Conservation (phyloP, 2,113 vertebrate species). For the Prinia subflava region DNA sequence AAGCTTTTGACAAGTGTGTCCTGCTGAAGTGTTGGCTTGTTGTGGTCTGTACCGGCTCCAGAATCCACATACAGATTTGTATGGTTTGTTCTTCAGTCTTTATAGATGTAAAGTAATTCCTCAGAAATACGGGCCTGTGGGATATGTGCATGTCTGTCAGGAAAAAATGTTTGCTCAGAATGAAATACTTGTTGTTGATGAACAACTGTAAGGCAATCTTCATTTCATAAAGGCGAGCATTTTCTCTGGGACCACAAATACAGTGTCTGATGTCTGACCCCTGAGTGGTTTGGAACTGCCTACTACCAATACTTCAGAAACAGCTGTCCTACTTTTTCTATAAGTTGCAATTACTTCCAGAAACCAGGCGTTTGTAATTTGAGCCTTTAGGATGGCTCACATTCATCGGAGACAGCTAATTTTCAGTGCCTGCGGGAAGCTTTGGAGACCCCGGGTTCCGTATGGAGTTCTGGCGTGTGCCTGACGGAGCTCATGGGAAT, state of each 20-base stretch:
- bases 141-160: background rate
- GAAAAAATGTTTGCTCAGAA: background rate
- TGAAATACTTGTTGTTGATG: background rate
- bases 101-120: background rate
- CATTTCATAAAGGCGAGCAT: background rate
- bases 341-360: background rate
- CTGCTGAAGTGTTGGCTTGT: background rate
- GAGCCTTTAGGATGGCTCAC: background rate
- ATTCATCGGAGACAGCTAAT: accelerated
- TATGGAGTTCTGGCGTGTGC: background rate
- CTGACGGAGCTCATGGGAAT: background rate
- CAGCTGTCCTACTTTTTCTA: background rate
- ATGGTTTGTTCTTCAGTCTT: background rate
- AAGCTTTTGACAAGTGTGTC: background rate
- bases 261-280: background rate
- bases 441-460: accelerated
- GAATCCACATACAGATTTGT: background rate
- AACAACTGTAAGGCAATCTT: background rate
- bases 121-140: background rate
- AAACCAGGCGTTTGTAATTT: background rate
- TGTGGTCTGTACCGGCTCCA: background rate
- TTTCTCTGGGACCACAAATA: background rate
- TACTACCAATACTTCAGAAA: background rate
- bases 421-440: background rate
- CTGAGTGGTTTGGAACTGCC: background rate